Percentiles rank a stretch among this genome's conserved stretches.
phyloP scores from a whole-genome alignment of 64 coral and sea anemone genomes.

The Pocillopora damicornis region DNA sequence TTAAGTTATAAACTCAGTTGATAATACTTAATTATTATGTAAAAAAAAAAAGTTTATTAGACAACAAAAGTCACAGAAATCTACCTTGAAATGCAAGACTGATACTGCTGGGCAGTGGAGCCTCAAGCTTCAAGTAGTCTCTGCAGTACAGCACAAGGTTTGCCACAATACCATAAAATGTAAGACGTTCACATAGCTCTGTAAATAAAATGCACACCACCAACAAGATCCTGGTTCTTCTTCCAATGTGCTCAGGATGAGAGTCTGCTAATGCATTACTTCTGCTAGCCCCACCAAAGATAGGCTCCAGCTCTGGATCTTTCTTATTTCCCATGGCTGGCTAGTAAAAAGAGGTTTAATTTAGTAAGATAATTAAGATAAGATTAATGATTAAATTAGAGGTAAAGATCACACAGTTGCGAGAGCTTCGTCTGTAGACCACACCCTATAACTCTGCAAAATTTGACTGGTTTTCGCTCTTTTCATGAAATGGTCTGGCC shows the following conservation, averaged over 20 bases:
- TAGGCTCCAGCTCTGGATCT: conserved; percentile 23
- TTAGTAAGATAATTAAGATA: no score
- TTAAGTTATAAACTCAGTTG: no score
- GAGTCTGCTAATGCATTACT: no score
- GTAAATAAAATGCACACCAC: conserved; percentile 61
- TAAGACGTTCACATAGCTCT: conserved; percentile 57
- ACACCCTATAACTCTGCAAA: no score
- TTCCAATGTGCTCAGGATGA: neutral
- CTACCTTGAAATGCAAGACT: conserved; percentile 72
- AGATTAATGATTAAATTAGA: no score
- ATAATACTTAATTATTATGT: no score
- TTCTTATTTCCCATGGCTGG: neutral
- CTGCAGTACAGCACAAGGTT: conserved; percentile 73
- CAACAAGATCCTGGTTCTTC: conserved; percentile 34
- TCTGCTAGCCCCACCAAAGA: neutral
- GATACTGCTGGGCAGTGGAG: conserved; percentile 56
- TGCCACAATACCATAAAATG: conserved; percentile 78
- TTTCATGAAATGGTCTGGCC: no score
- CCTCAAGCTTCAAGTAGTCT: conserved; percentile 36
- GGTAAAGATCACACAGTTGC: no score
- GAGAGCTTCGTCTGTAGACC: no score
- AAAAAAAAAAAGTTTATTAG: no score
- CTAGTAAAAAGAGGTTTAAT: neutral
- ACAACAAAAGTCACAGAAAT: neutral
- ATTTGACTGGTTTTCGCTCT: no score